Percentiles rank a stretch among this genome's conserved stretches.
These are phyloP conservation scores for Ceramica pisi DNA, from an alignment of 2,888 invertebrate genomes.

Conservation along the genomic window DNA sequence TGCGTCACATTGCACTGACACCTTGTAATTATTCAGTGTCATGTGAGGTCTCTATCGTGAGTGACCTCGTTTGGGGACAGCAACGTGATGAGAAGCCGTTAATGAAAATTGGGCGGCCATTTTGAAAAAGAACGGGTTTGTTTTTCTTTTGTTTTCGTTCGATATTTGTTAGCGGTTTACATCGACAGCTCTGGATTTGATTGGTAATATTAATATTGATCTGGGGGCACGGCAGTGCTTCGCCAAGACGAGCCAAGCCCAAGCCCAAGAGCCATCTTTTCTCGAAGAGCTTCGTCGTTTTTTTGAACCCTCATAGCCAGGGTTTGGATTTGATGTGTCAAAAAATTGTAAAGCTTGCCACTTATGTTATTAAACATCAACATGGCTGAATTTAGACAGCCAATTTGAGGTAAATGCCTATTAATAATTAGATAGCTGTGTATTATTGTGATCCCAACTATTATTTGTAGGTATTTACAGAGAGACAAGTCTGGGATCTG, in stretches of 20 bases:
- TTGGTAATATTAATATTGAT: neutral
- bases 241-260: no score
- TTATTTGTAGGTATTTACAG: neutral
- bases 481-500: conserved; percentile 3
- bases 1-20: conserved; percentile 42
- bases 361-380: no score
- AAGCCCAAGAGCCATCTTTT: no score
- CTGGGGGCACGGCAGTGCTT: no score
- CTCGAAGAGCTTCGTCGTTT: no score
- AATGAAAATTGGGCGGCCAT: conserved; percentile 43
- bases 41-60: conserved; percentile 30
- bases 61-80: conserved; percentile 49
- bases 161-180: neutral
- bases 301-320: no score
- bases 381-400: neutral
- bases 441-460: neutral
- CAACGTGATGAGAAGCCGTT: conserved; percentile 12
- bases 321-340: no score
- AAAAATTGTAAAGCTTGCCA: no score
- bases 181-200: neutral
- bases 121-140: conserved; percentile 11
- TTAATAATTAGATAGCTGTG: neutral
- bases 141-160: conserved; percentile 18
- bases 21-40: conserved; percentile 62
- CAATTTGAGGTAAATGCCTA: neutral